phyloP scores from a whole-genome alignment of 2,888 invertebrate genomes.

The Leptinotarsa rubiginosa region DNA sequence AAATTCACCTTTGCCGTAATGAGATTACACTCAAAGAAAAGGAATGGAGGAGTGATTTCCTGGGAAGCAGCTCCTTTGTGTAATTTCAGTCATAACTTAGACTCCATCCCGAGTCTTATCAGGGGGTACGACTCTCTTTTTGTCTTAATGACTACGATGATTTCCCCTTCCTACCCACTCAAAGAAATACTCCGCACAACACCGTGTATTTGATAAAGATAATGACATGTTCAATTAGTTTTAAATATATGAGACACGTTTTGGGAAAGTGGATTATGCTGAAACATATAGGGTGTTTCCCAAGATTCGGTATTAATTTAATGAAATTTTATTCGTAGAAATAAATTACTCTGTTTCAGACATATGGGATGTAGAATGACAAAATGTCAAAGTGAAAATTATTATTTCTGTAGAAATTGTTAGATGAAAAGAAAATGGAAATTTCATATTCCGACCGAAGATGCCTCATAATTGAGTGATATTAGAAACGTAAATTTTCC shows the following conservation, averaged over 20 bases:
- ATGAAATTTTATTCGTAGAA: too few species aligned
- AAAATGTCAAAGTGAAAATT: too few species aligned
- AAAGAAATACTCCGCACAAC: neutral
- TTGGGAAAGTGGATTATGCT: neutral
- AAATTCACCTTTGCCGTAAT: constrained; percentile 21
- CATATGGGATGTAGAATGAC: too few species aligned
- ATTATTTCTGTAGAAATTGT: too few species aligned
- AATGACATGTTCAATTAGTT: constrained; percentile 1
- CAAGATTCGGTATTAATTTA: too few species aligned
- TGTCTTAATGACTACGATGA: constrained; percentile 7
- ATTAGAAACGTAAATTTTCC: too few species aligned
- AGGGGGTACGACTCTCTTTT: neutral
- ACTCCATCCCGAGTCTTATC: constrained; percentile 10
- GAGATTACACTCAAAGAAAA: constrained; percentile 27
- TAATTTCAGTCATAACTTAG: constrained; percentile 25
- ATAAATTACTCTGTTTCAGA: too few species aligned
- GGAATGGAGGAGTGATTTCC: constrained; percentile 11
- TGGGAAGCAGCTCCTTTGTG: constrained; percentile 14
- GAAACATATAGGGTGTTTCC: too few species aligned
- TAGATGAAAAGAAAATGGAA: too few species aligned
- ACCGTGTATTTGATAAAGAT: neutral
- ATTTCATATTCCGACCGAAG: too few species aligned
- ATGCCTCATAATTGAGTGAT: too few species aligned
- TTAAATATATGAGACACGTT: neutral
- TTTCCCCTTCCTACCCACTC: neutral